Evolutionary conservation across 2,888 invertebrate genomes (phyloP), one percentile per base, ranked within the genome.

Genomic region (Mythimna vitellina): DNA sequence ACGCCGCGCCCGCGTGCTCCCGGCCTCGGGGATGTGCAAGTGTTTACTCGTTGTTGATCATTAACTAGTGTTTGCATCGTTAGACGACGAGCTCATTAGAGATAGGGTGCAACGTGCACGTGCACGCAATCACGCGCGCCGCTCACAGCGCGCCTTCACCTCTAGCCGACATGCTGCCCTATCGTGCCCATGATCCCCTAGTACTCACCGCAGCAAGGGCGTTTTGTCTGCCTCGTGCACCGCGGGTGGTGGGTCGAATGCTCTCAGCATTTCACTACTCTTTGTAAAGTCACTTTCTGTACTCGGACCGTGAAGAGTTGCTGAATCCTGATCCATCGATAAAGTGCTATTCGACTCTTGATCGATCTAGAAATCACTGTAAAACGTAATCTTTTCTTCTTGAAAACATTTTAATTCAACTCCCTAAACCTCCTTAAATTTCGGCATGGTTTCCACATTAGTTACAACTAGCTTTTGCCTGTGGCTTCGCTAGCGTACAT

Each of bases 61-160:
- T 54, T 73, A 67, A 68, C 73, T 62, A 83, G 62, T 73, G 65
- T 73, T 62, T 65, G 65, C 73, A 65, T 83, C 83, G 80, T 80
- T 79, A 80, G 64, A 62, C 49, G 32, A 49, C 1, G 42, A n/a
- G 38, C 25, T 65, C 54, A 62, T 73, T 62, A 83, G 51, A 17
- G 68, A 80, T 74, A 73, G 80, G 58, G 73, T n/a, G 68, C 80
- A 73, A 73, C 25, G 67, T 73, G 83, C 83, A 42, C 53, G 46
- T 29, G 35, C 20, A 9, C 17, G 12, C 12, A 61, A 32, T 56
- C 70, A 78, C 82, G 72, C 20, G 9, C 60, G 14, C 25, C 20
- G 49, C 35, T 20, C 1, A n/a, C 38, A 1, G 12, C 42, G 1
- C 60, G 14, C 25, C 20, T 20, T 66, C 67, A 5, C 20, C 14